Evolutionary conservation across 2,113 vertebrate genomes (phyloP).

Genomic region (Leiothrix lutea): DNA sequence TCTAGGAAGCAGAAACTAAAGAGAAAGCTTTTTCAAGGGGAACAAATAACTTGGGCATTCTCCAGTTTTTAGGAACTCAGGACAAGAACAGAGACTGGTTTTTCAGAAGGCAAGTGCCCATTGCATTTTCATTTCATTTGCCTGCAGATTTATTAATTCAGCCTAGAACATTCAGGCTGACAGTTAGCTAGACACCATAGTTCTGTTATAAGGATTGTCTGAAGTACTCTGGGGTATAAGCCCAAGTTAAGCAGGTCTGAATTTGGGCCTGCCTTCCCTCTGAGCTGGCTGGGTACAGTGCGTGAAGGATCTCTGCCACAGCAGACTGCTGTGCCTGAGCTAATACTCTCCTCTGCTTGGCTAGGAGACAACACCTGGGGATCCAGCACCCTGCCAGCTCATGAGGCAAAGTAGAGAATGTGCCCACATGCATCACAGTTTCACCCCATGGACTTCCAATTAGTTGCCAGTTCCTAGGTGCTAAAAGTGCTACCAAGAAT

Average conservation of each 20-base stretch:
- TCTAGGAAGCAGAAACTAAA: neutral
- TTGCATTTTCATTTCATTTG: neutral
- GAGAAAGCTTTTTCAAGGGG: neutral
- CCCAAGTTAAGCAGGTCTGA: neutral
- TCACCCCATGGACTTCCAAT: neutral
- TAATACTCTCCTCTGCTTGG: neutral
- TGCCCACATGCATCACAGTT: accelerated
- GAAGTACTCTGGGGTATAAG: neutral
- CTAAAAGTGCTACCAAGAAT: neutral
- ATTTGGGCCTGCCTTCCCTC: neutral
- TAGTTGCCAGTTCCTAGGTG: neutral
- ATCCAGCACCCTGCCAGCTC: neutral
- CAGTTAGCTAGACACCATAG: neutral
- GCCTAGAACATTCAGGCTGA: neutral
- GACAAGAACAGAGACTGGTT: neutral
- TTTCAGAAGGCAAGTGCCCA: neutral
- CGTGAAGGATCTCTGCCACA: accelerated
- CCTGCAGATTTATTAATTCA: neutral
- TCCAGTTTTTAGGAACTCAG: neutral
- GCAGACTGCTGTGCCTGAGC: neutral
- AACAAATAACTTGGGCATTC: neutral
- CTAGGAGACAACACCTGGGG: neutral
- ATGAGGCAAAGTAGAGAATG: neutral
- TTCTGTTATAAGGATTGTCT: neutral
- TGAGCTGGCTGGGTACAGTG: neutral